A percentile compares a stretch with the other conserved stretches of the same genome.
These are phyloP conservation scores for Ethmia dodecea DNA, from an alignment of 2,888 invertebrate genomes.

Conservation along the genomic window DNA sequence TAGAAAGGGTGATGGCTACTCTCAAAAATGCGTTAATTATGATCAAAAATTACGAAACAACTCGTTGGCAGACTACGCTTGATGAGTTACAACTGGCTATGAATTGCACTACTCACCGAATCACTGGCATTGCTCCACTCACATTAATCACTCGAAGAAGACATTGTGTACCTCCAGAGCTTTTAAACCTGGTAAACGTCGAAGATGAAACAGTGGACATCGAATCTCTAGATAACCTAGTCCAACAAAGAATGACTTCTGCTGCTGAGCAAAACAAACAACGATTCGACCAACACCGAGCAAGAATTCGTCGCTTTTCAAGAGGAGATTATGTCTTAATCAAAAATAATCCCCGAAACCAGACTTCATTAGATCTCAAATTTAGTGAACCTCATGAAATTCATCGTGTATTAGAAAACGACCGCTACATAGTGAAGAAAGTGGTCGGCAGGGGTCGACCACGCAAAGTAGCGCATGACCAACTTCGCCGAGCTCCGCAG, in stretches of 20 bases:
- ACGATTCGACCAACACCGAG: slow-evolving; percentile 15
- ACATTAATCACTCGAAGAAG: slow-evolving; percentile 17
- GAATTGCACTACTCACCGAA: slow-evolving; percentile 19
- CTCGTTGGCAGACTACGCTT: slow-evolving; percentile 20
- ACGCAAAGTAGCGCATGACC: slow-evolving; percentile 22
- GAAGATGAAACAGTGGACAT: slow-evolving; percentile 16
- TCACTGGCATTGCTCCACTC: slow-evolving; percentile 20
- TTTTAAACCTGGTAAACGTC: slow-evolving; percentile 13
- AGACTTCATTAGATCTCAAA: slow-evolving; percentile 20
- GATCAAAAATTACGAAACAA: slow-evolving; percentile 19
- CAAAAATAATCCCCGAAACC: slow-evolving; percentile 22
- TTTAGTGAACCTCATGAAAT: slow-evolving; percentile 20
- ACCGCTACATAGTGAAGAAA: slow-evolving; percentile 19
- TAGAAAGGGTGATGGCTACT: slow-evolving; percentile 17
- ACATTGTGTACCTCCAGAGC: too few species aligned
- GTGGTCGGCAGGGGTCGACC: slow-evolving; percentile 18
- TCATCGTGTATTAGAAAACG: slow-evolving; percentile 16
- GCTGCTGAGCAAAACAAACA: slow-evolving; percentile 8
- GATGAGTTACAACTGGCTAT: slow-evolving; percentile 20
- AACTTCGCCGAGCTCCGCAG: slow-evolving; percentile 17
- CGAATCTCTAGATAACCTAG: not conserved
- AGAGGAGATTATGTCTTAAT: slow-evolving; percentile 19
- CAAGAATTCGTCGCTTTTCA: slow-evolving; percentile 12
- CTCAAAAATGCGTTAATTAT: slow-evolving; percentile 20
- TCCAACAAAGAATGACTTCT: not conserved